Percentiles rank a stretch among this genome's conserved stretches.
Evolutionary conservation across 2,888 invertebrate species (phyloP).

Genomic region (Parelbella ahira): DNA sequence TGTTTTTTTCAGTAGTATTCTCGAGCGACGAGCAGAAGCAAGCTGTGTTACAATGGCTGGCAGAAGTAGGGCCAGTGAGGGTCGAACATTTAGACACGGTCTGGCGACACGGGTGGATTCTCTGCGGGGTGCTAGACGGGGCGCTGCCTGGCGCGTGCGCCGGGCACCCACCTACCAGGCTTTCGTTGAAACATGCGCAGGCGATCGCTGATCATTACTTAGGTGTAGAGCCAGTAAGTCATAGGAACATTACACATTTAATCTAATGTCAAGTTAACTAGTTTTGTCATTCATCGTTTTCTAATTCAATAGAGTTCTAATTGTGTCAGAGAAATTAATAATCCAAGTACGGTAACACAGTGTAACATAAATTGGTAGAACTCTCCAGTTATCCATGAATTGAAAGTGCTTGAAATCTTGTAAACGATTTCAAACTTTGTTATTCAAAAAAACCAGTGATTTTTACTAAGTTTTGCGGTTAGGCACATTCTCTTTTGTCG

Average conservation of each 20-base stretch:
- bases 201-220: constrained; percentile 81
- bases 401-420: too few species aligned
- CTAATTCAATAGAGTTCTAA: too few species aligned
- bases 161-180: constrained; percentile 74
- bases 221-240: constrained; percentile 78
- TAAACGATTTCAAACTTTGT: too few species aligned
- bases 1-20: constrained; percentile 66
- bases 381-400: too few species aligned
- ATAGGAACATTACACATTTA: too few species aligned
- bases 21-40: constrained; percentile 69
- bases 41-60: constrained; percentile 65
- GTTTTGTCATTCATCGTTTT: too few species aligned
- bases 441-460: neutral
- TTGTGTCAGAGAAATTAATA: too few species aligned
- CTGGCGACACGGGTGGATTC: constrained; percentile 81
- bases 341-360: too few species aligned
- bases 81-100: constrained; percentile 73
- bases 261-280: too few species aligned
- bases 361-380: too few species aligned
- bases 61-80: constrained; percentile 56
- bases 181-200: constrained; percentile 77
- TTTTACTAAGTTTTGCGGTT: constrained; percentile 17
- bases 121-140: constrained; percentile 80
- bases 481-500: constrained; percentile 4
- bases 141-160: constrained; percentile 82